Base-by-base conservation (phyloP, 2,797 vertebrate genomes). In the Monodelphis domestica region DNA sequence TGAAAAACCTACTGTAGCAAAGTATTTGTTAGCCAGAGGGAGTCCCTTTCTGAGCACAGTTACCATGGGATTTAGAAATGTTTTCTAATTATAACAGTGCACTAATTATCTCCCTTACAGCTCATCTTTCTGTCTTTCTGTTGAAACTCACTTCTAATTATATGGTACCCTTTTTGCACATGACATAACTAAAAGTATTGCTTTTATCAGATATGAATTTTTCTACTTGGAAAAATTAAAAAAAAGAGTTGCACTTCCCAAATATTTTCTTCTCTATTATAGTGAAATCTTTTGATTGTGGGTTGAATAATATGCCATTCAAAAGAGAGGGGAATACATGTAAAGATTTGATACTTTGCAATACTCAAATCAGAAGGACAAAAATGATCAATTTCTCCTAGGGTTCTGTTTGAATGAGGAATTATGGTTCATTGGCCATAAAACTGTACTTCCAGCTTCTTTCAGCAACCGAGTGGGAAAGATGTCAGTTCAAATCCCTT, bases 91-190 rank as follows among this genome's bases (percentile, higher is more conserved):
- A 98, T 97, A 98, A 98, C 97, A 98, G 98, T 97, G 97, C 91
- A 97, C 98, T 98, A 98, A 98, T 98, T 98, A 98, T 98, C 97
- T 96, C 95, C 97, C 97, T 97, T 98, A 98, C 97, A 97, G 97
- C 97, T 98, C 97, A 98, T 98, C 97, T 98, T 98, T 98, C 97
- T 98, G 96, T 98, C 98, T 98, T 98, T 98, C 97, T 98, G 97
- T 97, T 98, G 98, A 97, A 98, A 98, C 95, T 96, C 96, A 94
- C 94, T 98, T 98, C 98, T 98, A 98, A 98, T 98, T 98, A 98
- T 95, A 98, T 94, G 97, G 96, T 97, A 96, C 93, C 88, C 93
- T 97, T 97, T 97, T 97, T 96, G 63, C 95, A 97, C 96, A 95
- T 98, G 96, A 96, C 92, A 11, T 96, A 95, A 92, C 96, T 59